Percentiles rank a stretch among this genome's conserved stretches.
Evolutionary conservation across 2,888 invertebrate genomes (phyloP).

Genomic region (Hartigia nigra): DNA sequence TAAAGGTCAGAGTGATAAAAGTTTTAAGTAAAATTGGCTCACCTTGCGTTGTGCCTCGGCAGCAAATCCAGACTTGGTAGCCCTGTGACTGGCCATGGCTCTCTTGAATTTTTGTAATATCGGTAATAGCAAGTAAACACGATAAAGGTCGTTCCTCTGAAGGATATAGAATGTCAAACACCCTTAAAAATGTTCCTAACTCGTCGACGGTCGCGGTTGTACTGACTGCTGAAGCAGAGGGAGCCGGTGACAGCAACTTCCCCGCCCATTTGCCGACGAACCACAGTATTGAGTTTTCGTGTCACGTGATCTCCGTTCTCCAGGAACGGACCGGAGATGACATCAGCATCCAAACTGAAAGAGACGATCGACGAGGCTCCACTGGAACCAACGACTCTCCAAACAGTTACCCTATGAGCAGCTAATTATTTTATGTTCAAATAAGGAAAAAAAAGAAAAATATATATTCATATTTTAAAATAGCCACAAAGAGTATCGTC

Average conservation of each 20-base stretch:
- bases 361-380: not conserved
- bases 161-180: not conserved
- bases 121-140: not conserved
- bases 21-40: conserved; percentile 57
- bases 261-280: conserved; percentile 35
- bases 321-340: conserved; percentile 30
- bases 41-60: conserved; percentile 97
- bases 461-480: not conserved
- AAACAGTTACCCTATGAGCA: not conserved
- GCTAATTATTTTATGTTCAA: not conserved
- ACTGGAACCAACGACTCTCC: not conserved
- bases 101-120: not conserved
- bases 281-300: conserved; percentile 44
- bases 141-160: not conserved
- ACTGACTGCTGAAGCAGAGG: conserved; percentile 41
- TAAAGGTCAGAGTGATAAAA: conserved; percentile 7
- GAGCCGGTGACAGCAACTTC: conserved; percentile 21
- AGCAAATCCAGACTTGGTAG: conserved; percentile 93
- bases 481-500: not conserved
- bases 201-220: conserved; percentile 48
- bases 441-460: not conserved
- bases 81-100: conserved; percentile 83
- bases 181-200: conserved; percentile 23
- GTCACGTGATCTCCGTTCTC: conserved; percentile 52
- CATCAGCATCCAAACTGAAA: conserved; percentile 10